Base-by-base conservation (phyloP, 2,113 vertebrate species). In the Chroicocephalus ridibundus region DNA sequence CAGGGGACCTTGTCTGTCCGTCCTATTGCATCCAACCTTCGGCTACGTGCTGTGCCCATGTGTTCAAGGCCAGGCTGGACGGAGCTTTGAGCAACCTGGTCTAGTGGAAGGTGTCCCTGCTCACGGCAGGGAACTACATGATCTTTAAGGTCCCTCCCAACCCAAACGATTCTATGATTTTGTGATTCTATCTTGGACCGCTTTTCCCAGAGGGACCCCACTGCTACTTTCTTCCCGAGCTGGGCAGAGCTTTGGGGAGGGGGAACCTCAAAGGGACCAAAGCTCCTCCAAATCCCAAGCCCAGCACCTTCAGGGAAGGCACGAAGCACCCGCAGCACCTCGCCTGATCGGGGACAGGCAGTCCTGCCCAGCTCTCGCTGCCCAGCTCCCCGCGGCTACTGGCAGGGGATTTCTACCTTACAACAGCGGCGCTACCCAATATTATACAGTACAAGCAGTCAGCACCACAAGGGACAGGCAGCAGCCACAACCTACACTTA, bases 351-450 rank as follows among this genome's bases (percentile, higher is more conserved):
- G 55, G 32, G 26, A 64, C 0, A 0, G 32, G 36, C 55, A 64
- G 13, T 7, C n/a, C 75, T 80, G 36, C 40, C 79, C 46, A 42
- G 57, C 14, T 51, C 38, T 60, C 8, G 0, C 34, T 10, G 58
- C 34, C 29, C 76, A 54, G 21, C 58, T 79, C 29, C 25, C 20
- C 2, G 0, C 9, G 1, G 61, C 38, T 29, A 1, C 31, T 12
- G 11, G 9, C 46, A 40, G 57, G 46, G 66, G 14, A 38, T 36
- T 44, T 66, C 20, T 0, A 42, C 51, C 16, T 55, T 10, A 5
- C 13, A 36, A 18, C 49, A 70, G 29, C 8, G 0, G 14, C 6
- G 0, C 18, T 15, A 47, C 6, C 61, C 44, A 5, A 1, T 13
- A 12, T 55, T 8, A 5, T 2, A 69, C 36, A 6, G 14, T 21